Conservation (phyloP, 2,113 vertebrate genomes). For the Anarhynchus alexandrinus region DNA sequence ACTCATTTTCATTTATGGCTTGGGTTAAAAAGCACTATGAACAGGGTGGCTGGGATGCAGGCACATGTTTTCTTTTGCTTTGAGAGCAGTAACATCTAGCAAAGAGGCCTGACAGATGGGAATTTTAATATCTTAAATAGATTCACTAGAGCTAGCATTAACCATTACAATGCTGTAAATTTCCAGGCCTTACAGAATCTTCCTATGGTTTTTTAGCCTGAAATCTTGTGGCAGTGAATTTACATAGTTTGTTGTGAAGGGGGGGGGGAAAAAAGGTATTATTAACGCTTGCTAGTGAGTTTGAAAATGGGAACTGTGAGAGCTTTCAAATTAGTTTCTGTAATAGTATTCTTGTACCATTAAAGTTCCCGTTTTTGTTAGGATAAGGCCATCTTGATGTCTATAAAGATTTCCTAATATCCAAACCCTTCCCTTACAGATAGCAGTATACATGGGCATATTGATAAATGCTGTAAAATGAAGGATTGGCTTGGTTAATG, state of each 20-base stretch:
- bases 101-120: background rate
- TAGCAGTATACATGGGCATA: background rate
- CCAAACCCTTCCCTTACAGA: background rate
- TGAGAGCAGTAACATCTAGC: background rate
- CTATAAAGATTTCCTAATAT: background rate
- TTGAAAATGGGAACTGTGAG: background rate
- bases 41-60: background rate
- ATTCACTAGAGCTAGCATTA: background rate
- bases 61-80: background rate
- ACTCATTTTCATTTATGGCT: background rate
- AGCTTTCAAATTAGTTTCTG: background rate
- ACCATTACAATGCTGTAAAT: background rate
- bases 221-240: background rate
- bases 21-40: background rate
- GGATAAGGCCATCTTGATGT: background rate
- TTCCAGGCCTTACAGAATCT: background rate
- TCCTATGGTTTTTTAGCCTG: background rate
- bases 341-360: background rate
- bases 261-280: background rate
- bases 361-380: background rate
- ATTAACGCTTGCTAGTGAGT: background rate
- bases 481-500: background rate
- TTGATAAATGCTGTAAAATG: background rate
- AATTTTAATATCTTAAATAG: slow-evolving; percentile 18
- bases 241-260: background rate